phyloP scores from a whole-genome alignment of 1,140 invertebrate genomes.

The Drosophila tristis region DNA sequence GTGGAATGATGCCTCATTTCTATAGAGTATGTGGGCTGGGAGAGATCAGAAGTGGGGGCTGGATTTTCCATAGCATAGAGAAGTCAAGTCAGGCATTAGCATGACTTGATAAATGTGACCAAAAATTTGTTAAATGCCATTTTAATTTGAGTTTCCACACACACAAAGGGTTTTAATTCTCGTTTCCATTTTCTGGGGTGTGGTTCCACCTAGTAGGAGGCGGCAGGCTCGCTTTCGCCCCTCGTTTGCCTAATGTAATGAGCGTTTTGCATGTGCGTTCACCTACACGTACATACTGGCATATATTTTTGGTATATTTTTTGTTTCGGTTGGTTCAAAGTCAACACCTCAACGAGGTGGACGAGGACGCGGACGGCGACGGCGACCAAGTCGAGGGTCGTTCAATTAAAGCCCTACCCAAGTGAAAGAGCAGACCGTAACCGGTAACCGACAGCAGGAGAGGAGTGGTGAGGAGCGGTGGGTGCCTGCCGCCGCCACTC shows the following conservation, averaged over 20 bases:
- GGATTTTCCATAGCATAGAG: background rate
- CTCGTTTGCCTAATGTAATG: conserved; percentile 67
- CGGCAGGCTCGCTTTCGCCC: too few species aligned
- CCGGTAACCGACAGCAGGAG: conserved; percentile 12
- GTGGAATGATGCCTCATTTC: background rate
- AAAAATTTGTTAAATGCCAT: conserved; percentile 74
- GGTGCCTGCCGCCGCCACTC: conserved; percentile 28
- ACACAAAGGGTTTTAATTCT: conserved; percentile 23
- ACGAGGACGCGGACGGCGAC: background rate
- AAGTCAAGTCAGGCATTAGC: conserved; percentile 40
- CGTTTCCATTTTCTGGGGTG: conserved; percentile 30
- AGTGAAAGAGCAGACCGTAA: conserved; percentile 35
- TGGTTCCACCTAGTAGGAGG: conserved; percentile 2
- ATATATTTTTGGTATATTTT: conserved; percentile 31
- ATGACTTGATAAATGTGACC: conserved; percentile 68
- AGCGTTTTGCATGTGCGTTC: conserved; percentile 70
- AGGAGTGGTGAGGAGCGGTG: background rate
- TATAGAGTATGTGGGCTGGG: too few species aligned
- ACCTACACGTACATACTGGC: conserved; percentile 3
- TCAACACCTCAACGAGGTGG: conserved; percentile 63
- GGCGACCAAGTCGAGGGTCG: conserved; percentile 43
- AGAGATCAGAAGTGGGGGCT: too few species aligned
- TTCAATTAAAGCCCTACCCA: conserved; percentile 70
- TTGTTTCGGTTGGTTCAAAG: conserved; percentile 57
- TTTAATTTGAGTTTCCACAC: conserved; percentile 62